Percentiles rank a stretch among this genome's conserved stretches.
These are phyloP conservation scores for Ophiothrix spiculata DNA, from an alignment of 35 echinoderm and acorn worm genomes.

Conservation along the genomic window DNA sequence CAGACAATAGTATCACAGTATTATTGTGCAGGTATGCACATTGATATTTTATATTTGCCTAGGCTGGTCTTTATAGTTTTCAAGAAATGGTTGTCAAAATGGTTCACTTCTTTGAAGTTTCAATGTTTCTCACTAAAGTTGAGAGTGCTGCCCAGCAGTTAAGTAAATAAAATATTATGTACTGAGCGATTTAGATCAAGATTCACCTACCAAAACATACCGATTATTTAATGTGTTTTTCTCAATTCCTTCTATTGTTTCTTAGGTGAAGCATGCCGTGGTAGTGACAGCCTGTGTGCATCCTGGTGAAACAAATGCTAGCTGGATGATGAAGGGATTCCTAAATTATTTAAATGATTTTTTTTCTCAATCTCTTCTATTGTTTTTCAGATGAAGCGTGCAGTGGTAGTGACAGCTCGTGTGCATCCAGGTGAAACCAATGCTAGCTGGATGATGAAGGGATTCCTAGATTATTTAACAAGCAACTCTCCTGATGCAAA, in stretches of 20 bases:
- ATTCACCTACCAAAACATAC: not conserved
- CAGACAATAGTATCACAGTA: no score
- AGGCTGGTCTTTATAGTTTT: no score
- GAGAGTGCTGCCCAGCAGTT: no score
- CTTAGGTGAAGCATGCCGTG: conserved; percentile 78
- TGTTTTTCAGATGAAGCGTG: conserved; percentile 69
- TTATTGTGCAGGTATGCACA: no score
- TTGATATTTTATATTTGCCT: no score
- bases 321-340: conserved; percentile 99
- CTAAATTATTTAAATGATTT: no score
- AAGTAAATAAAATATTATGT: no score
- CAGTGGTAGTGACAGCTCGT: conserved; percentile 89
- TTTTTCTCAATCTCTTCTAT: no score
- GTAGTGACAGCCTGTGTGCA: conserved; percentile 91
- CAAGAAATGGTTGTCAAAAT: no score
- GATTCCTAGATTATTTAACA: conserved; percentile 82
- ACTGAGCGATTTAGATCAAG: not conserved
- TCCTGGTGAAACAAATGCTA: conserved; percentile 91
- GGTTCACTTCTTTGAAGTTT: no score
- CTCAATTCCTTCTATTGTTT: not conserved
- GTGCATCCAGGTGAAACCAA: conserved; percentile 98
- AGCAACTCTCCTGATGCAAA: conserved; percentile 86
- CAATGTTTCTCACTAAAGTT: no score
- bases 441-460: conserved; percentile 99
- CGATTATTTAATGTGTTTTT: not conserved